A percentile compares a stretch with the other conserved stretches of the same genome.
phyloP scores from a whole-genome alignment of 2,888 invertebrate genomes.

The Sthenelais limicola region DNA sequence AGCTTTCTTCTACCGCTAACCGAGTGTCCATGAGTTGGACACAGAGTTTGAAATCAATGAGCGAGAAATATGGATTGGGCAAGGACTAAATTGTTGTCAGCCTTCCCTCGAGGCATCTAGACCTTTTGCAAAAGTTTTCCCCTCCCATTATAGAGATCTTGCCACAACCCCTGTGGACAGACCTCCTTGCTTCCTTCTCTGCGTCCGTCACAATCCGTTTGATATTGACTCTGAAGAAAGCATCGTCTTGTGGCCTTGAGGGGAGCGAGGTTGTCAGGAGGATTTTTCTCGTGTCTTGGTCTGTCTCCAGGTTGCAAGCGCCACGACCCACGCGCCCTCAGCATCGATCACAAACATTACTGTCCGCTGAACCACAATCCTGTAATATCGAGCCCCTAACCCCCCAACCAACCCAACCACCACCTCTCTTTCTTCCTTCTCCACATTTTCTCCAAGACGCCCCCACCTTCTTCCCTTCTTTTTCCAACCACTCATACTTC shows the following conservation, averaged over 20 bases:
- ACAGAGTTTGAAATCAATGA: no score
- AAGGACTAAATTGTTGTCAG: no score
- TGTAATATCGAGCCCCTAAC: not conserved
- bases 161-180: no score
- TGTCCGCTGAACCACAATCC: constrained; percentile 14
- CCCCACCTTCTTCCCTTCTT: constrained; percentile 4
- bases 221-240: constrained; percentile 30
- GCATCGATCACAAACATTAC: constrained; percentile 30
- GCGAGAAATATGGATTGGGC: no score
- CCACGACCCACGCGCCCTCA: constrained; percentile 16
- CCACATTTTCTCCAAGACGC: not conserved
- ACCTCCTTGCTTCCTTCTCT: no score
- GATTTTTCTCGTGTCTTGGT: not conserved
- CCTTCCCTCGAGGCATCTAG: no score
- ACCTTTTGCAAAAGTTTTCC: no score
- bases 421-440: not conserved
- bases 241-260: constrained; percentile 5
- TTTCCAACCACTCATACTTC: not conserved
- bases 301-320: not conserved
- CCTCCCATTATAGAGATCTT: no score
- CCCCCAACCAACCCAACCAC: constrained; percentile 8
- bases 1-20: no score
- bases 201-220: constrained; percentile 20
- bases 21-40: no score
- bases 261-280: constrained; percentile 4